A percentile compares a stretch with the other conserved stretches of the same genome.
These are phyloP conservation scores for Marronus borbonicus DNA, from an alignment of 2,888 invertebrate genomes.

Conservation along the genomic window DNA sequence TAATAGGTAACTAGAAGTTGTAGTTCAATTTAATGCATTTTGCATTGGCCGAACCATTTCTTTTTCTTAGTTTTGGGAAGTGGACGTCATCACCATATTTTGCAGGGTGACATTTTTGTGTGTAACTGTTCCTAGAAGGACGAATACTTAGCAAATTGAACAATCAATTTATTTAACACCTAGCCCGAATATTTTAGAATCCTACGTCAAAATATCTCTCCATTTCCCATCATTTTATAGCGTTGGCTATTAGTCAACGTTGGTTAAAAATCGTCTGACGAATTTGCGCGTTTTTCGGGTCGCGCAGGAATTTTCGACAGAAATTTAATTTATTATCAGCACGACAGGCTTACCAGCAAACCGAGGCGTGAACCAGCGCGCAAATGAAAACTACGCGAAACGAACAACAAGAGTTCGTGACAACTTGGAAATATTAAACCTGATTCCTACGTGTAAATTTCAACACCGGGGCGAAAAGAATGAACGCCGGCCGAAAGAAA, in stretches of 20 bases:
- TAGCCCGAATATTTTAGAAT: not conserved
- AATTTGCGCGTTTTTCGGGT: slow-evolving; percentile 7
- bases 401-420: slow-evolving; percentile 41
- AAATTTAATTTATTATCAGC: slow-evolving; percentile 31
- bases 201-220: not conserved
- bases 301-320: slow-evolving; percentile 23
- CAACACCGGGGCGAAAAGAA: slow-evolving; percentile 48
- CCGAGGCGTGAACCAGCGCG: slow-evolving; percentile 9
- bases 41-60: no score
- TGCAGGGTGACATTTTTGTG: no score
- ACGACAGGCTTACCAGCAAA: slow-evolving; percentile 4
- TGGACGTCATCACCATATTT: not conserved
- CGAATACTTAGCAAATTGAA: no score
- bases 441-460: slow-evolving; percentile 40
- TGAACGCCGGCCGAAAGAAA: slow-evolving; percentile 39
- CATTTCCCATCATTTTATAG: not conserved
- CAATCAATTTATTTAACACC: no score
- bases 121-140: no score
- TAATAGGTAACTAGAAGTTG: no score
- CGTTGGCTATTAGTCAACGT: slow-evolving; percentile 6
- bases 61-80: not conserved
- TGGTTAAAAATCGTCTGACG: slow-evolving; percentile 19
- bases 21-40: no score
- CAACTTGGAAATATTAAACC: slow-evolving; percentile 45
- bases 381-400: slow-evolving; percentile 28